Evolutionary conservation across 2,797 vertebrate genomes (phyloP), one percentile per base, ranked within the genome.

Genomic region (Scleropages formosus): DNA sequence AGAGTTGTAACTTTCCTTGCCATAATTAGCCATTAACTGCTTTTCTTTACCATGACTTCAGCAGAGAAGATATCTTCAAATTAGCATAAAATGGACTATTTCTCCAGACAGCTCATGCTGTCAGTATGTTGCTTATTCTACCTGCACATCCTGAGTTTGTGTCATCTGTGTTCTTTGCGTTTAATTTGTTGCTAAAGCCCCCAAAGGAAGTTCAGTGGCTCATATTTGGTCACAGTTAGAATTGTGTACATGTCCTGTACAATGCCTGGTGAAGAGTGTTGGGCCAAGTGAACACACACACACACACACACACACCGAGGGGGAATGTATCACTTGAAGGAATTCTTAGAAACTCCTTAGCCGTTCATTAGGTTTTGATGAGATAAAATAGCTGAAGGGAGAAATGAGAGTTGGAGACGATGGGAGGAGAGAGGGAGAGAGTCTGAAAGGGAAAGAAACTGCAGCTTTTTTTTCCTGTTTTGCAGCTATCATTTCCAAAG

Each of bases 321-420:
- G 63, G 80, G 44, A 81, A 77, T 31, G 56, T 62, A 68, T 80
- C 73, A 78, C 82, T 80, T 79, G 78, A 51, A 78, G 80, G 75
- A 75, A 75, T 78, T 73, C 80, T 83, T 79, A 73, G 71, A 81
- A 82, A 82, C 75, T 66, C 73, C 75, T 80, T 83, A 85, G 81
- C 73, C 60, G 59, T 70, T 74, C 78, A 80, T 80, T 81, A 86
- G 78, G 78, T 69, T 72, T 78, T 79, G 73, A 78, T 84, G 77
- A 79, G 72, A 44, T 47, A 68, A 82, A 79, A 81, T 75, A 67
- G 72, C 78, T 56, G 68, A 62, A 59, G 75, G 80, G 73, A 66
- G 39, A 46, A 60, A 62, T 31, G 46, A 51, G 51, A 70, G 11
- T 13, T 12, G 68, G 68, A 70, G 68, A 56, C 11, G 13, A 39